These are phyloP conservation scores for Syngnathus floridae DNA, from an alignment of 2,113 vertebrate species.

Conservation along the genomic window DNA sequence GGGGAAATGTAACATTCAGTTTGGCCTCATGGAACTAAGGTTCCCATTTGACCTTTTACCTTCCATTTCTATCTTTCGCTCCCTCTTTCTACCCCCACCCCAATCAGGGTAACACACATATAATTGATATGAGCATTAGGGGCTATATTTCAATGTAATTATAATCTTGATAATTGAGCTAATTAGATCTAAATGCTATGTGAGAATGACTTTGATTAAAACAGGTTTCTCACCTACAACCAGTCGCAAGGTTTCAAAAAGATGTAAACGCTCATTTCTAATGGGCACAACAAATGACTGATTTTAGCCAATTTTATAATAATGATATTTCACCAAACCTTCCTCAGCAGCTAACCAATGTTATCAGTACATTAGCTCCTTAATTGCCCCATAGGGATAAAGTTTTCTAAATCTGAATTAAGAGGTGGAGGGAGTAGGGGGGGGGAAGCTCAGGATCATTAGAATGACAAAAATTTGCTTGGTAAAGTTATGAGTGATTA, in stretches of 20 bases:
- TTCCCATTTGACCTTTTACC: too few species aligned
- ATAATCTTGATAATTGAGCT: constrained; percentile 78
- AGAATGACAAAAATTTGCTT: neutral
- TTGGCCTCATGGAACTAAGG: too few species aligned
- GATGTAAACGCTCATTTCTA: neutral
- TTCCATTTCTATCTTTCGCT: too few species aligned
- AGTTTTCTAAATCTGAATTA: neutral
- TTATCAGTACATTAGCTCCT: neutral
- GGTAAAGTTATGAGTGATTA: too few species aligned
- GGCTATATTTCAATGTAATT: constrained; percentile 79
- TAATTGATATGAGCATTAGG: constrained; percentile 82
- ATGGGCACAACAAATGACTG: neutral
- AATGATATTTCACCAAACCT: neutral
- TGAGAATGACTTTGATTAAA: constrained; percentile 81
- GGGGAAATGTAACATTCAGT: too few species aligned
- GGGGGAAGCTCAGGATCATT: neutral
- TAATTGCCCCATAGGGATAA: neutral
- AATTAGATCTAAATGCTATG: constrained; percentile 78
- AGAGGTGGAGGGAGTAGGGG: neutral
- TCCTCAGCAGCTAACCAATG: neutral
- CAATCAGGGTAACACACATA: constrained; percentile 69
- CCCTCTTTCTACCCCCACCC: neutral
- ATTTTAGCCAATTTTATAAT: neutral
- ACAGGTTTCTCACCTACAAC: constrained; percentile 62
- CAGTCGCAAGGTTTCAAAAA: neutral